A percentile compares a stretch with the other conserved stretches of the same genome.
Conservation (phyloP, 2,113 vertebrate genomes). For the Glaucidium brasilianum region DNA sequence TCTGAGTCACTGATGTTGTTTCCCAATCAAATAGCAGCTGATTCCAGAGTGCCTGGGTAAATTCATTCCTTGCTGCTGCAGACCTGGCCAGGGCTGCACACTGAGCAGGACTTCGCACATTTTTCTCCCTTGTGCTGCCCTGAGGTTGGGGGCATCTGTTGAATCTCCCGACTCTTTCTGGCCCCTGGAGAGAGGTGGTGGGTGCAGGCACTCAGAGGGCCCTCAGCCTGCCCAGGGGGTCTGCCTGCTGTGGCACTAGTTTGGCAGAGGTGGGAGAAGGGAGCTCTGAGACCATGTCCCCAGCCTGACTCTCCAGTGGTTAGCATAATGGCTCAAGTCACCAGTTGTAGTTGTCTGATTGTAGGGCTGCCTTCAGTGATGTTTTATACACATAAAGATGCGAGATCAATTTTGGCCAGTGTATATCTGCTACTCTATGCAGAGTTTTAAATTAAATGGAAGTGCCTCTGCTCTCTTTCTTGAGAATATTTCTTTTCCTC, state of each 20-base stretch:
- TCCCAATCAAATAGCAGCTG: neutral
- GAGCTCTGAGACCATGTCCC: neutral
- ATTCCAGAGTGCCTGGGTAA: neutral
- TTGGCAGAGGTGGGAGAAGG: neutral
- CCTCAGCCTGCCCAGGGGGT: neutral
- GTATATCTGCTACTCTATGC: neutral
- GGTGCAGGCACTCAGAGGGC: neutral
- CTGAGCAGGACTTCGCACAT: neutral
- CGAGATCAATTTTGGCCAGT: neutral
- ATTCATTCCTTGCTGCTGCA: neutral
- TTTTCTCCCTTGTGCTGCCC: neutral
- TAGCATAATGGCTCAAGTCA: neutral
- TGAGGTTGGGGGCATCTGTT: neutral
- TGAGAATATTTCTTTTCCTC: neutral
- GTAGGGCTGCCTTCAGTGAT: neutral
- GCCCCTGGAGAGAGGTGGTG: neutral
- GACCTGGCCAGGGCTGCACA: neutral
- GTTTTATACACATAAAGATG: neutral
- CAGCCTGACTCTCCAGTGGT: neutral
- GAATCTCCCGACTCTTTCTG: neutral
- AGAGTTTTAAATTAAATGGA: neutral
- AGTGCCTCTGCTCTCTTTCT: neutral
- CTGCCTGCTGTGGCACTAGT: neutral
- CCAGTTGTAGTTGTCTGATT: no score
- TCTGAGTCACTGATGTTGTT: neutral